phyloP scores from a whole-genome alignment of 2,888 invertebrate genomes.

The Mesoligia furuncula region DNA sequence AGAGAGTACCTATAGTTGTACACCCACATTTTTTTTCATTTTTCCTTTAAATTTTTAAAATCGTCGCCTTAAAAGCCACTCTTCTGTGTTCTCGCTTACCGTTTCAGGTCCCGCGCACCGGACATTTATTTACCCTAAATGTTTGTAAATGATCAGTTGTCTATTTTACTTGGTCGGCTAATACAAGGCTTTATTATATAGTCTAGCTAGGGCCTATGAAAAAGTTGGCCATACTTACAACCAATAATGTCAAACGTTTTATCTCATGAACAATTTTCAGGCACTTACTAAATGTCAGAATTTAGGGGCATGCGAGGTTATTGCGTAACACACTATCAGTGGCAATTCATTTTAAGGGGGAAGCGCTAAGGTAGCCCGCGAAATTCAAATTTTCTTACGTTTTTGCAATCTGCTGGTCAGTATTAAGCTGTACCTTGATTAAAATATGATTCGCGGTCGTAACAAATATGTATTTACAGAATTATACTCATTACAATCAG shows the following conservation, averaged over 20 bases:
- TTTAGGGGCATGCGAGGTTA: neutral
- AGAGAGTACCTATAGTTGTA: neutral
- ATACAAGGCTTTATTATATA: slow-evolving; percentile 5
- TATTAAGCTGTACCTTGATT: too few species aligned
- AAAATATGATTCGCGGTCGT: too few species aligned
- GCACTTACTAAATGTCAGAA: neutral
- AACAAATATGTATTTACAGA: too few species aligned
- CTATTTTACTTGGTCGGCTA: neutral
- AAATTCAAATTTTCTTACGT: too few species aligned
- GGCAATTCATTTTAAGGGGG: neutral
- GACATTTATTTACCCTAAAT: neutral
- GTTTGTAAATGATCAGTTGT: slow-evolving; percentile 10
- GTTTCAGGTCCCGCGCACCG: neutral
- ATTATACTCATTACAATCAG: too few species aligned
- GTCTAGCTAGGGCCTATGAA: slow-evolving; percentile 1
- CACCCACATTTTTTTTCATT: neutral
- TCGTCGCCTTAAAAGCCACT: neutral
- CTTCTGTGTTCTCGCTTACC: neutral
- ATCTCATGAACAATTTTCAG: neutral
- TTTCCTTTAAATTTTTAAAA: neutral
- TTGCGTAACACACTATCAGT: neutral
- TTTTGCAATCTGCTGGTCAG: too few species aligned
- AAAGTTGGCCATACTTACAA: neutral
- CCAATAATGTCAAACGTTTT: neutral
- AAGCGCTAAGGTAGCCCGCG: too few species aligned